phyloP scores from a whole-genome alignment of 1,140 invertebrate genomes.

The Macrosteles quadrilineatus region DNA sequence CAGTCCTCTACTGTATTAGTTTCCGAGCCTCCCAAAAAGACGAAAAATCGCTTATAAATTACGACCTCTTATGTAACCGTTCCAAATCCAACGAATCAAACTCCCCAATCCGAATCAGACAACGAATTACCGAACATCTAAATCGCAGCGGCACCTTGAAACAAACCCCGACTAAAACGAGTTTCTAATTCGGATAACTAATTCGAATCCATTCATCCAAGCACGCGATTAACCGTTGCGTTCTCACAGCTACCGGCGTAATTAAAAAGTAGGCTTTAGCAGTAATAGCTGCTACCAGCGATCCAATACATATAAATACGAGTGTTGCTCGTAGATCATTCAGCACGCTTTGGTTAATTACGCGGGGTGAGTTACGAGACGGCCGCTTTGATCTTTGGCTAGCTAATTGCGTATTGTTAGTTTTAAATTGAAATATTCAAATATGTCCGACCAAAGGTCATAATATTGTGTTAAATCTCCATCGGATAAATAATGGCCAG shows the following conservation, averaged over 20 bases:
- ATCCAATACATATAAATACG: conserved; percentile 26
- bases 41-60: too few species aligned
- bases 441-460: conserved; percentile 10
- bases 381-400: background rate
- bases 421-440: conserved; percentile 17
- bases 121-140: too few species aligned
- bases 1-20: too few species aligned
- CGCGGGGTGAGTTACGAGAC: background rate
- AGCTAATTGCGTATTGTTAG: conserved; percentile 9
- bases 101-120: too few species aligned
- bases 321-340: background rate
- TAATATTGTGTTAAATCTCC: conserved; percentile 14
- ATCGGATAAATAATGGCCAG: background rate
- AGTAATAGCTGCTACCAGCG: background rate
- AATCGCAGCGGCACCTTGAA: too few species aligned
- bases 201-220: conserved; percentile 1
- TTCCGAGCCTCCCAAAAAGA: too few species aligned
- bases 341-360: conserved; percentile 20
- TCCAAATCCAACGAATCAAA: too few species aligned
- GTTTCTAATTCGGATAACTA: conserved; percentile 14
- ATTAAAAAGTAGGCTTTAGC: conserved; percentile 13
- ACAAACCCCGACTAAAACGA: background rate
- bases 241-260: background rate
- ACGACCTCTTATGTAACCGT: too few species aligned
- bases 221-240: background rate